Evolutionary conservation across 2,113 vertebrate species (phyloP), one percentile per base, ranked within the genome.

Genomic region (Agelaius tricolor): DNA sequence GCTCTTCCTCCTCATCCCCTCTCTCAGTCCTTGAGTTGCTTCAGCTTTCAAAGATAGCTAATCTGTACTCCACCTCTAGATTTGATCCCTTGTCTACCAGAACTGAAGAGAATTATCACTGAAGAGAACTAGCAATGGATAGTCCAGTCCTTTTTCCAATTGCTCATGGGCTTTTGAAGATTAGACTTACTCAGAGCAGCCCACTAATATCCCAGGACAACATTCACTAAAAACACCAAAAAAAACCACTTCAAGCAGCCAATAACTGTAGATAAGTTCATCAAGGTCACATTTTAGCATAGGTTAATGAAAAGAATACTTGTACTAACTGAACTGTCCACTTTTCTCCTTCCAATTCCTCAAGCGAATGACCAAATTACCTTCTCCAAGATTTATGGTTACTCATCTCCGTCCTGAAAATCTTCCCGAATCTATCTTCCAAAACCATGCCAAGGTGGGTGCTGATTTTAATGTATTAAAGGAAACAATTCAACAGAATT

Each of bases 391-490:
- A 91, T 7, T 94, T 57, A 83, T 95, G 3, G 5, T 11, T 28
- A 93, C 92, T 51, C 62, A 92, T 84, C 90, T 96, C 5, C 8
- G 6, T 66, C 97, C 96, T 63, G 82, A 94, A 51, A 85, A 93
- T 43, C 90, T 97, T 57, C 95, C 96, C 24, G 59, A 8, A 2
- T 97, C 95, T 20, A 4, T 97, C 69, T 91, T 97, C 35, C 31
- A 74, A 80, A 93, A 22, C 13, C 95, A 96, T 74, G 59, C 54
- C 55, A 97, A 96, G 71, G 96, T 97, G 62, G 94, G 94, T 91
- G 31, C 13, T 81, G 15, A 46, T 77, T 93, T 61, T 49, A 71
- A 71, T 61, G 5, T 55, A 47, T 31, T 35, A 37, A 85, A 73
- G 18, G 12, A 81, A 67, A 57, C 5, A 43, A 5, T 61, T 14